Evolutionary conservation across 2,797 vertebrate species (phyloP).

Genomic region (Loris lydekkerianus): DNA sequence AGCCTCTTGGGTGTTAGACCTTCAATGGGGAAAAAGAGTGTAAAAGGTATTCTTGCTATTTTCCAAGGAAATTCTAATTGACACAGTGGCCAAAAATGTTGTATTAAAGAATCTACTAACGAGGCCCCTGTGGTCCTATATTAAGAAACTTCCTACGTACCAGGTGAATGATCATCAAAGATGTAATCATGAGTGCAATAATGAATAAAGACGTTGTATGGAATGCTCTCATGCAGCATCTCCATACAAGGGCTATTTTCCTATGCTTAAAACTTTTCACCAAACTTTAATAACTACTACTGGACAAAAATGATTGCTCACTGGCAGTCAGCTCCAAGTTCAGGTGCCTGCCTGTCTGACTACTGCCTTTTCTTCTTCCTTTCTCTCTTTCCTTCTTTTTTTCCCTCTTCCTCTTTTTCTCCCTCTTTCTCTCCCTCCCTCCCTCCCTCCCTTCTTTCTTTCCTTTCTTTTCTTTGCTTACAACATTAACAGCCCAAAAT

Average conservation of each 20-base stretch:
- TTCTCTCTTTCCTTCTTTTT: not conserved
- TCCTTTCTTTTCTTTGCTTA: not conserved
- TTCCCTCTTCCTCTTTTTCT: not conserved
- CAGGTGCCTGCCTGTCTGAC: not conserved
- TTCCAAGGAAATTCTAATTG: conserved; percentile 81
- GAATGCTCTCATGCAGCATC: conserved; percentile 84
- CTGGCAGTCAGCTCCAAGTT: not conserved
- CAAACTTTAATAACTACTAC: conserved; percentile 38
- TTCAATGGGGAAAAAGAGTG: conserved; percentile 60
- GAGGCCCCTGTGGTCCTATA: conserved; percentile 85
- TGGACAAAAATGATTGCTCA: conserved; percentile 28
- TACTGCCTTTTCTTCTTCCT: fast-evolving
- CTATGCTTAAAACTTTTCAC: conserved; percentile 74
- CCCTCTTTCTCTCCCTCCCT: fast-evolving
- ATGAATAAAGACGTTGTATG: conserved; percentile 83
- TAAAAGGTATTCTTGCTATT: conserved; percentile 53
- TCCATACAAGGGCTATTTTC: conserved; percentile 77
- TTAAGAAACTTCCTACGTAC: conserved; percentile 83
- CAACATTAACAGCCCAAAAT: not conserved
- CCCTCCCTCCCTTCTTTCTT: not conserved
- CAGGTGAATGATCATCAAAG: conserved; percentile 84
- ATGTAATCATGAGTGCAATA: conserved; percentile 81
- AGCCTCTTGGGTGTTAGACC: conserved; percentile 83
- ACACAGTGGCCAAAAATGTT: conserved; percentile 85
- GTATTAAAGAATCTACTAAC: conserved; percentile 88